phyloP scores from a whole-genome alignment of 2,888 invertebrate genomes.

The Folsomia candida region DNA sequence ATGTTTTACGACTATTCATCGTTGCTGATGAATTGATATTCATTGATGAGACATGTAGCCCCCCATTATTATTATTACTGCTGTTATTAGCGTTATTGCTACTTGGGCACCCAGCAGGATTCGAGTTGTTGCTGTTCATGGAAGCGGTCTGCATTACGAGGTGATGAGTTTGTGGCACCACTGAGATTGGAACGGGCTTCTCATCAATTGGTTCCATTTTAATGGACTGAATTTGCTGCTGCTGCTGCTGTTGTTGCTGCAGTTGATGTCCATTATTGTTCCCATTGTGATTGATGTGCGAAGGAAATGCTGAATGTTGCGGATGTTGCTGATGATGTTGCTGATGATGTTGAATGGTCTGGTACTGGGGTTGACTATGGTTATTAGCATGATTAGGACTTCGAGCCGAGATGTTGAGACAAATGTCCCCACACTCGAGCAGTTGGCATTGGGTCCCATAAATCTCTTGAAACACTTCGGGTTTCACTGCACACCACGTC shows the following conservation, averaged over 20 bases:
- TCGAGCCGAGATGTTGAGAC: conserved; percentile 50
- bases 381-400: conserved; percentile 39
- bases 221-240: neutral
- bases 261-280: neutral
- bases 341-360: conserved; percentile 24
- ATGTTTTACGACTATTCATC: conserved; percentile 31
- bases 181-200: conserved; percentile 43
- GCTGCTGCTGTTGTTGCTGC: neutral
- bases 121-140: conserved; percentile 6
- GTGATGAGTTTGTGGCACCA: conserved; percentile 37
- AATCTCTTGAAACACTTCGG: conserved; percentile 53
- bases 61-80: conserved; percentile 12
- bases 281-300: conserved; percentile 19
- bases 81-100: conserved; percentile 24
- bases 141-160: conserved; percentile 24
- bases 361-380: conserved; percentile 21
- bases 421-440: conserved; percentile 55
- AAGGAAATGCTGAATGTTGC: neutral
- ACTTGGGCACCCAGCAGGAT: too few species aligned
- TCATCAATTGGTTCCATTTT: conserved; percentile 40
- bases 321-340: neutral
- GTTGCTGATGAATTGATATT: conserved; percentile 23
- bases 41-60: conserved; percentile 18
- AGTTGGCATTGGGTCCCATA: conserved; percentile 55
- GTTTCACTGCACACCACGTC: conserved; percentile 56